Base-by-base conservation (phyloP, 2,797 vertebrate genomes). In the Hirundo rustica region DNA sequence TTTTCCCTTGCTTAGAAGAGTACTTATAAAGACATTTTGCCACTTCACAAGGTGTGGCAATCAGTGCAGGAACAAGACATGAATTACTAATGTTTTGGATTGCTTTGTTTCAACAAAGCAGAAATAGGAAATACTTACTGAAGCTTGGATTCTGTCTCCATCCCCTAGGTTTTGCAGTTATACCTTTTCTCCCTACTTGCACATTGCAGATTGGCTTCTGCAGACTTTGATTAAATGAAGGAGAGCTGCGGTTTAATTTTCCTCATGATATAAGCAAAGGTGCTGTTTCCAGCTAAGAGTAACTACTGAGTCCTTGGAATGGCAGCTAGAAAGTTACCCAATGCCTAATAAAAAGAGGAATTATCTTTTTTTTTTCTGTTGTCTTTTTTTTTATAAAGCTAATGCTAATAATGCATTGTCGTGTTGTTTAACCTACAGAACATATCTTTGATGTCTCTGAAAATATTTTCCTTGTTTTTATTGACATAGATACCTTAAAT, bases 1-100 rank as follows among this genome's bases (percentile, higher is more conserved):
- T 73, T 96, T 96, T 79, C 50, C 26, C 44, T 91, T 92, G 85
- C 66, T 93, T 97, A 95, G 93, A 89, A 71, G 61, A 82, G 61
- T 47, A 71, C 91, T 97, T 96, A 67, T 23, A 48, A 84, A 90
- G 89, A 82, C 82, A 79, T 17, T 51, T 89, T 47, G 54, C 27
- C 58, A 8, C 92, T 96, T 71, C 62, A 71, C 45, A 73, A 95
- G 71, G 89, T 76, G 62, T 85, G 84, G 78, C 66, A 87, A 76
- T 96, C 85, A 88, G 73, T 88, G 77, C 55, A 75, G 61, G 79
- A 88, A 34, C 47, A 72, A 76, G 82, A 96, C 14, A 36, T 45
- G 89, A 95, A 92, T 81, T 85, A 47, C 62, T 91, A 57, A 92
- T 79, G 26, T 42, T 88, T 72, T 66, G 36, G 20, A 32, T 73